A percentile compares a stretch with the other conserved stretches of the same genome.
phyloP scores from a whole-genome alignment of 23 tunicate species.

The Clavelina lepadiformis region DNA sequence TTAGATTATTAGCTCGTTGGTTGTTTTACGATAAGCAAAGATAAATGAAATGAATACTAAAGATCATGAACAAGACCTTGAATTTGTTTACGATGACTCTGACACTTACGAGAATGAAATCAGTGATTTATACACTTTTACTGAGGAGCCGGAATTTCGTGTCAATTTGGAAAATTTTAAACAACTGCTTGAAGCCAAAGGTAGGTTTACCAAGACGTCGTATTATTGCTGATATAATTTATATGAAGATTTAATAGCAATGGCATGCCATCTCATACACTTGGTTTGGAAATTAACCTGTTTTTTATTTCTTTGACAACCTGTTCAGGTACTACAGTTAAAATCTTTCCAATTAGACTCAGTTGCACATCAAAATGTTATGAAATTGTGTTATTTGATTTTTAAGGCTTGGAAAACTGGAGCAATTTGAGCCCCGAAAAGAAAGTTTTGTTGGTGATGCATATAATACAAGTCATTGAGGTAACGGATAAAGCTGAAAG shows the following conservation, averaged over 20 bases:
- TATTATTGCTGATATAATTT: neutral
- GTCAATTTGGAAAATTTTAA: slow-evolving; percentile 33
- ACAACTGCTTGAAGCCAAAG: slow-evolving; percentile 27
- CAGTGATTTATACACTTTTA: slow-evolving; percentile 74
- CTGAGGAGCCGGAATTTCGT: slow-evolving; percentile 67
- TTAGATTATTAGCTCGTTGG: no score
- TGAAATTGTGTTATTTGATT: neutral
- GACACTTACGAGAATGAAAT: slow-evolving; percentile 68
- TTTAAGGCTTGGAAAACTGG: slow-evolving; percentile 23
- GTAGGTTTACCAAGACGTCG: slow-evolving; percentile 2
- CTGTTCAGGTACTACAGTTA: neutral
- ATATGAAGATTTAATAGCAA: no score
- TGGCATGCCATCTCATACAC: no score
- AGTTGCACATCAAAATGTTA: neutral
- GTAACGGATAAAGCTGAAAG: slow-evolving; percentile 43
- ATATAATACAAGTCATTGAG: slow-evolving; percentile 33
- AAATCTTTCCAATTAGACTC: neutral
- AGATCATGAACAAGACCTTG: slow-evolving; percentile 37
- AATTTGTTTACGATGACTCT: slow-evolving; percentile 63
- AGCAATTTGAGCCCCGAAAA: slow-evolving; percentile 1
- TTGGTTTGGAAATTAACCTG: neutral
- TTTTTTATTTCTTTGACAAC: neutral
- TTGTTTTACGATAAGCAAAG: no score
- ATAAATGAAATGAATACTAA: no score
- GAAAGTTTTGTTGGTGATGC: slow-evolving; percentile 28